Evolutionary conservation across 2,888 invertebrate genomes (phyloP).

Genomic region (Heliconius sara): DNA sequence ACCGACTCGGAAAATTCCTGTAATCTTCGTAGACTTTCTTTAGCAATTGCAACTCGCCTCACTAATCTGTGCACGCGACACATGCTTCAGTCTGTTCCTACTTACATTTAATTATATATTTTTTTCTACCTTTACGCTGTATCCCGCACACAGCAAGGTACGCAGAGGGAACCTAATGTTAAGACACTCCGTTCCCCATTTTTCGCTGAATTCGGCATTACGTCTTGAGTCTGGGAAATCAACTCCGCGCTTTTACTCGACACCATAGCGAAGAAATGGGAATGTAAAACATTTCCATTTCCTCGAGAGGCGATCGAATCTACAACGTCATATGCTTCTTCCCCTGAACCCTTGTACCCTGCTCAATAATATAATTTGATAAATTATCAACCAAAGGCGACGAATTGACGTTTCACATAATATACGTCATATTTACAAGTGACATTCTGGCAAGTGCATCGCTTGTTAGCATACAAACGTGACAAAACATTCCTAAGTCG

Average conservation of each 20-base stretch:
- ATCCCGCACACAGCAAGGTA: too few species aligned
- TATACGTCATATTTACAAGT: slow-evolving; percentile 45
- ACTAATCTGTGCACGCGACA: slow-evolving; percentile 64
- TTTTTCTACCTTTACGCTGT: too few species aligned
- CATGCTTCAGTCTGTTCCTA: slow-evolving; percentile 52
- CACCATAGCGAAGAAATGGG: too few species aligned
- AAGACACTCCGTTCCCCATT: too few species aligned
- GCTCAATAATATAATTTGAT: neutral
- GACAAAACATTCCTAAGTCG: slow-evolving; percentile 66
- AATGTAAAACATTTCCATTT: too few species aligned
- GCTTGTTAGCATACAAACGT: slow-evolving; percentile 42
- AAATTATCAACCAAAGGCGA: slow-evolving; percentile 40
- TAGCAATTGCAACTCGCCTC: slow-evolving; percentile 62
- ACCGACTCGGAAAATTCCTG: slow-evolving; percentile 82
- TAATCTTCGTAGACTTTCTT: slow-evolving; percentile 78
- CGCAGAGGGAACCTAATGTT: too few species aligned
- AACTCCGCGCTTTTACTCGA: too few species aligned
- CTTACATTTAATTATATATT: slow-evolving; percentile 38
- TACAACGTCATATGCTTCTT: too few species aligned
- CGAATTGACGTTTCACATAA: slow-evolving; percentile 44
- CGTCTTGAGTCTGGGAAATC: too few species aligned
- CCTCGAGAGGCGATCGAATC: too few species aligned
- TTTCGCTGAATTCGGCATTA: too few species aligned
- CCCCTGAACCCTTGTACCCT: too few species aligned
- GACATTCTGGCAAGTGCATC: slow-evolving; percentile 42